A percentile compares a stretch with the other conserved stretches of the same genome.
These are phyloP conservation scores for Oreochromis aureus DNA, from an alignment of 2,113 vertebrate genomes.

Conservation along the genomic window DNA sequence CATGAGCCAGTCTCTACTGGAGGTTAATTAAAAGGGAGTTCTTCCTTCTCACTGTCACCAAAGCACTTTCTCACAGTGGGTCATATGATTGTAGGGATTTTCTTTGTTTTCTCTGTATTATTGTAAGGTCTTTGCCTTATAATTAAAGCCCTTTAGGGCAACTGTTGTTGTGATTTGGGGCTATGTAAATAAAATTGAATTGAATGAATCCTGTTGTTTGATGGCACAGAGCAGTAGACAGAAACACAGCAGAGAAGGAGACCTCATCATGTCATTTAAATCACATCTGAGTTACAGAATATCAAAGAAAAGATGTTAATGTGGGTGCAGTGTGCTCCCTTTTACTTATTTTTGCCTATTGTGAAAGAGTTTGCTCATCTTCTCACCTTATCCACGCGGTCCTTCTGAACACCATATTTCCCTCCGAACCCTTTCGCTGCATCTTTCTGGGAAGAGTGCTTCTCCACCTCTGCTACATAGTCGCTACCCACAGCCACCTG, in stretches of 20 bases:
- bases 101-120: not conserved
- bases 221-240: not conserved
- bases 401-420: slow-evolving; percentile 89
- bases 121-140: not conserved
- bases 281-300: not conserved
- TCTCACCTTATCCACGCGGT: slow-evolving; percentile 86
- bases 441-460: slow-evolving; percentile 93
- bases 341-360: not conserved
- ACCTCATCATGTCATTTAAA: not conserved
- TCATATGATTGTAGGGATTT: not conserved
- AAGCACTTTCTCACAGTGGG: not conserved
- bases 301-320: not conserved
- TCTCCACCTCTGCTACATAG: slow-evolving; percentile 80
- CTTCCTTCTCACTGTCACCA: not conserved
- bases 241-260: not conserved
- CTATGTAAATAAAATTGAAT: not conserved
- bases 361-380: not conserved
- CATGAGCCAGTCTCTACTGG: not conserved
- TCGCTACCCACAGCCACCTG: slow-evolving; percentile 87
- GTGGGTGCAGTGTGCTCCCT: not conserved
- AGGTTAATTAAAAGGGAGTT: not conserved
- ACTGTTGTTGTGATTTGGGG: not conserved
- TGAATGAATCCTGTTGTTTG: not conserved
- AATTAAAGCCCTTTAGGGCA: not conserved
- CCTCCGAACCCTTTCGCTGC: slow-evolving; percentile 89